Base-by-base conservation (phyloP, 2,797 vertebrate genomes). In the Lacerta bilineata region DNA sequence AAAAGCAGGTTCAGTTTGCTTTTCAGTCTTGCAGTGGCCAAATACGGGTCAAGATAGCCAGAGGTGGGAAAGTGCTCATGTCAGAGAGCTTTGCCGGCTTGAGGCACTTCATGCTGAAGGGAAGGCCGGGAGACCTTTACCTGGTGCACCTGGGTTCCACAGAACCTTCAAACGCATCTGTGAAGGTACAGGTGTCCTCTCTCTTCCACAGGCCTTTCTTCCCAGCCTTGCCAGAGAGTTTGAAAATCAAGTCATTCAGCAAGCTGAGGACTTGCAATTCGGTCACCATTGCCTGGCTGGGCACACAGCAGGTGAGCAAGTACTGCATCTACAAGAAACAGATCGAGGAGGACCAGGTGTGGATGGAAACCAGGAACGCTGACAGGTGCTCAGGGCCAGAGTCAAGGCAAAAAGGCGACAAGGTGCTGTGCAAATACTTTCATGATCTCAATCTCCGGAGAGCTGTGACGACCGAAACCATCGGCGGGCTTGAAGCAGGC, bases 351-450 rank as follows among this genome's bases (percentile, higher is more conserved):
- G 88, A 92, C 25, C 95, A 97, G 27, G 90, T 93, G 43, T 96
- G 96, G 91, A 85, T 83, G 50, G 95, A 95, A 25, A 93, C 95
- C 39, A 93, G 4, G n/a, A 93, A 86, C 0, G 91, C 90, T 0
- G 96, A 98, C 1, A 95, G 95, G 88, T 99, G 98, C 95, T 96
- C 98, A 27, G 98, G 98, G 76, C 98, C 98, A 1, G 98, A 98
- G 92, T 97, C 97, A 10, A 96, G 97, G 71, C 97, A 95, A 76
- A 97, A 97, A 92, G 97, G 97, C 0, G 98, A 98, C 91, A 98
- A 98, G 91, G 97, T 98, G 89, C 96, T 98, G 78, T 99, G 98
- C 95, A 99, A 98, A 93, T 98, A 98, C 93, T 99, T 98, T 96
- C 97, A 98, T 84, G 96, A 98, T 88, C 91, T 98, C 33, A 98